Percentiles rank a stretch among this genome's conserved stretches.
Evolutionary conservation across 1,140 invertebrate genomes (phyloP).

Genomic region (Heliconius hewitsoni): DNA sequence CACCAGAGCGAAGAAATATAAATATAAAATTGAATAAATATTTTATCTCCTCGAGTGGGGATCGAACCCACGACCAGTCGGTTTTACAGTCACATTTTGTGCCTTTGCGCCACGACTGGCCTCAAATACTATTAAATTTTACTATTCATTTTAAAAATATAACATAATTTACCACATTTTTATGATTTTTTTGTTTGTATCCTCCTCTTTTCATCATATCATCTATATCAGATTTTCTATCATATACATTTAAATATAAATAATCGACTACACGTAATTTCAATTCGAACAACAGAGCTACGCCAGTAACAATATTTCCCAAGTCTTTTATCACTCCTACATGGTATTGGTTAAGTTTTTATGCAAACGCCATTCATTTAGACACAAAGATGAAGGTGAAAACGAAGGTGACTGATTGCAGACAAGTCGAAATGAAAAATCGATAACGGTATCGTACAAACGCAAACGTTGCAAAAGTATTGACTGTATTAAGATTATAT

Average conservation of each 20-base stretch:
- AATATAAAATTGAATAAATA: too few species aligned
- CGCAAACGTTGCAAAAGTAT: background rate
- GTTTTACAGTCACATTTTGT: too few species aligned
- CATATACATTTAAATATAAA: background rate
- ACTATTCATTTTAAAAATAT: too few species aligned
- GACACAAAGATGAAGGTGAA: conserved; percentile 1
- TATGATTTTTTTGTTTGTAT: too few species aligned
- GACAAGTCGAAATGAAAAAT: conserved; percentile 4
- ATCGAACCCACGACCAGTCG: too few species aligned
- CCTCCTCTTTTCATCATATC: background rate
- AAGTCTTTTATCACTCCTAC: conserved; percentile 5
- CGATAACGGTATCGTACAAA: background rate
- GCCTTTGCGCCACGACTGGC: too few species aligned
- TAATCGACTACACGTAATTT: background rate
- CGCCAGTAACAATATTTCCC: background rate
- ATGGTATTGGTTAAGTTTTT: background rate
- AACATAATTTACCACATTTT: too few species aligned
- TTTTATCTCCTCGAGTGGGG: too few species aligned
- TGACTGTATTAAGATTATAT: background rate
- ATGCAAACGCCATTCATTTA: background rate
- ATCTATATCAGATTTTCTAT: background rate
- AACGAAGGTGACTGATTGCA: conserved; percentile 10
- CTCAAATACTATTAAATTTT: too few species aligned
- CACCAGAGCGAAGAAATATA: too few species aligned
- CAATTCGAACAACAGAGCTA: background rate